Percentiles rank a stretch among this genome's conserved stretches.
phyloP scores from a whole-genome alignment of 1,140 invertebrate genomes.

The Araneus ventricosus region DNA sequence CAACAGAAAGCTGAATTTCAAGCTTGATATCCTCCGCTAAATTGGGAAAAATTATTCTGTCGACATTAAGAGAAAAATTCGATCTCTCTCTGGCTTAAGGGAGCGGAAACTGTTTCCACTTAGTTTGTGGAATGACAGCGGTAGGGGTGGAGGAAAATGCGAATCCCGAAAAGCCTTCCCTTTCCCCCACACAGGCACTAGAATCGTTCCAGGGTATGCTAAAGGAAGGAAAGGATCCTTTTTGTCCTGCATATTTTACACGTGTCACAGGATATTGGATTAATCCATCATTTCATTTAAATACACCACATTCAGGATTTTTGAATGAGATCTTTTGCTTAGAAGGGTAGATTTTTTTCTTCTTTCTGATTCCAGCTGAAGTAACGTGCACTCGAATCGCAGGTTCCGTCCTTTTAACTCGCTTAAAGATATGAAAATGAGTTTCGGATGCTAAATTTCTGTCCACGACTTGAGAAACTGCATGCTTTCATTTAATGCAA shows the following conservation, averaged over 20 bases:
- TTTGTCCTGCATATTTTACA: not conserved
- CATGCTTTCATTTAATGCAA: too few relatives aligned
- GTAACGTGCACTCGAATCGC: too few relatives aligned
- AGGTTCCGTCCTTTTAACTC: too few relatives aligned
- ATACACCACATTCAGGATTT: not conserved
- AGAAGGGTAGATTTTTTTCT: too few relatives aligned
- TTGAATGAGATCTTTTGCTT: not conserved
- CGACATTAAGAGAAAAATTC: slow-evolving; percentile 19
- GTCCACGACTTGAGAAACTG: too few relatives aligned
- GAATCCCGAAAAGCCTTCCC: not conserved
- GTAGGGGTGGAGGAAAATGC: not conserved
- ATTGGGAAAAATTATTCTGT: slow-evolving; percentile 22
- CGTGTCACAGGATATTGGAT: not conserved
- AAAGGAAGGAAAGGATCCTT: not conserved
- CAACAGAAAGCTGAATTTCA: slow-evolving; percentile 26
- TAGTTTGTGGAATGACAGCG: slow-evolving; percentile 9
- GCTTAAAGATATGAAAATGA: too few relatives aligned
- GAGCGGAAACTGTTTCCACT: slow-evolving; percentile 22
- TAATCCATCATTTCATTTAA: not conserved
- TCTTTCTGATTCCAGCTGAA: too few relatives aligned
- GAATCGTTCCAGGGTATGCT: not conserved
- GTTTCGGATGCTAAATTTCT: too few relatives aligned
- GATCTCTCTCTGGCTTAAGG: not conserved
- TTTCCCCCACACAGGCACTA: not conserved
- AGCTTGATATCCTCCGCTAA: not conserved